phyloP scores from a whole-genome alignment of 2,797 vertebrate species.

The Astyanax mexicanus region DNA sequence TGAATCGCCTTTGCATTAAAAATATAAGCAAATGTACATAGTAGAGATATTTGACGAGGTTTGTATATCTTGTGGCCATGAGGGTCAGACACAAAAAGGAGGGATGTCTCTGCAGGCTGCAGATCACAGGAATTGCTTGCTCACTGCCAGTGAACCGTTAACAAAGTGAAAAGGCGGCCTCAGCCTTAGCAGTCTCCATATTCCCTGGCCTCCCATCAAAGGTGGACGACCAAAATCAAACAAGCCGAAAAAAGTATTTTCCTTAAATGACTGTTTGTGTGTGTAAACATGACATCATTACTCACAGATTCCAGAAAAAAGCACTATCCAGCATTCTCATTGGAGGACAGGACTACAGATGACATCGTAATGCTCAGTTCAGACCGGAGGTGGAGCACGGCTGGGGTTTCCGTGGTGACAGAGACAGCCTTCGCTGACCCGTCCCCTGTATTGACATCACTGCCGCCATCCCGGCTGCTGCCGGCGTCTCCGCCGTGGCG shows the following conservation, averaged over 20 bases:
- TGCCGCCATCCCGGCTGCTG: constrained; percentile 60
- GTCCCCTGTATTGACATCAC: constrained; percentile 49
- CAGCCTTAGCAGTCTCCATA: too few relatives aligned
- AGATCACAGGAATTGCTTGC: constrained; percentile 41
- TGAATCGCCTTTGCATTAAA: constrained; percentile 74
- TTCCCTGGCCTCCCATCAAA: constrained; percentile 39
- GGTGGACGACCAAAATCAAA: constrained; percentile 25
- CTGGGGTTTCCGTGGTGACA: constrained; percentile 49
- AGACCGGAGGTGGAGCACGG: constrained; percentile 79
- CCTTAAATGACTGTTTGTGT: constrained; percentile 57
- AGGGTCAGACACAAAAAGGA: constrained; percentile 70
- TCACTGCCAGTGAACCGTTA: constrained; percentile 37
- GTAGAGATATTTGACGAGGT: constrained; percentile 71
- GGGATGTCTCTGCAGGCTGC: constrained; percentile 69
- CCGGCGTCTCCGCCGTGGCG: constrained; percentile 57
- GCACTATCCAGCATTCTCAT: constrained; percentile 80
- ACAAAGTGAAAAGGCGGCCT: too few relatives aligned
- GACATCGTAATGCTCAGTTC: constrained; percentile 86
- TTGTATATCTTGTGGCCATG: constrained; percentile 70
- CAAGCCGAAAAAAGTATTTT: constrained; percentile 24
- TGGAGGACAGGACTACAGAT: constrained; percentile 81
- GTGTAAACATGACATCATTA: constrained; percentile 87
- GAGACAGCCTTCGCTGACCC: constrained; percentile 32
- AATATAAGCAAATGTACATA: constrained; percentile 45
- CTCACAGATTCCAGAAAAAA: constrained; percentile 80